phyloP scores from a whole-genome alignment of 2,888 invertebrate genomes.

The Nasonia oneida region DNA sequence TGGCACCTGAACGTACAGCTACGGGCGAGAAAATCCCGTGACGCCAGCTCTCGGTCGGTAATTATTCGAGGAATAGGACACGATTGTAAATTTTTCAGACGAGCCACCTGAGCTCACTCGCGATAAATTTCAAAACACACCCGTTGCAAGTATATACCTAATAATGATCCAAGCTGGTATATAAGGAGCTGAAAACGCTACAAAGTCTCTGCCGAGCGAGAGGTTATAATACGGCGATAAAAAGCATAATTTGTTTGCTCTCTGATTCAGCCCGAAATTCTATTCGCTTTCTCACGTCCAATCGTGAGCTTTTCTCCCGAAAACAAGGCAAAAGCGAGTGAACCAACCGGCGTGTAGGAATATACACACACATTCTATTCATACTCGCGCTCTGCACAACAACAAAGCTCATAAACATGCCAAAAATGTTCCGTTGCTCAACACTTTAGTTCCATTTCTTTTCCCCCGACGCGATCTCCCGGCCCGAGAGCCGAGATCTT shows the following conservation, averaged over 20 bases:
- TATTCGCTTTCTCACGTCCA: conserved; percentile 5
- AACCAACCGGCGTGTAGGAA: conserved; percentile 10
- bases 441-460: conserved; percentile 55
- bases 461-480: not conserved
- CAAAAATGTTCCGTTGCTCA: conserved; percentile 59
- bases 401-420: conserved; percentile 58
- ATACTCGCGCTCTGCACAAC: conserved; percentile 9
- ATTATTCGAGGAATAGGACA: not conserved
- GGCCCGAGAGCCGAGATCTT: conserved; percentile 16
- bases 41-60: not conserved
- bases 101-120: not conserved
- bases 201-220: not conserved
- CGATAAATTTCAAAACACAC: not conserved
- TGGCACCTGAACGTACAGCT: not conserved
- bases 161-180: not conserved
- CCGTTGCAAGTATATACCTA: not conserved
- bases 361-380: conserved; percentile 39
- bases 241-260: conserved; percentile 60
- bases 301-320: not conserved
- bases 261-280: not conserved
- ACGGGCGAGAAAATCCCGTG: not conserved
- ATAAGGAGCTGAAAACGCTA: conserved; percentile 2
- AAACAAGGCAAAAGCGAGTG: not conserved
- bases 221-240: conserved; percentile 54
- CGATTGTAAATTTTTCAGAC: conserved; percentile 6